Conservation (phyloP, 2,113 vertebrate genomes). For the Hyperopisus bebe region DNA sequence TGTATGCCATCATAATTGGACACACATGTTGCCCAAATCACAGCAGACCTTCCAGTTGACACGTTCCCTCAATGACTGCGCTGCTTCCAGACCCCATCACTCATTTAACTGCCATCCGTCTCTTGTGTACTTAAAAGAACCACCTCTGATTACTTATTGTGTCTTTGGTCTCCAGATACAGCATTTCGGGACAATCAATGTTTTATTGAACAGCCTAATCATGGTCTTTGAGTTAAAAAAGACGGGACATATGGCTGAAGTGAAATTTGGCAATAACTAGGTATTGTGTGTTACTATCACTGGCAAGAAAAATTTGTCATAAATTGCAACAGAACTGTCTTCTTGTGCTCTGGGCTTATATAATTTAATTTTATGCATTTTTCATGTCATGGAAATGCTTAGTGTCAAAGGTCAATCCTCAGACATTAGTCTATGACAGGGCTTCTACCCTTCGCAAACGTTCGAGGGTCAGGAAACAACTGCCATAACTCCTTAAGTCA, state of each 20-base stretch:
- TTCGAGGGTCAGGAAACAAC: conserved; percentile 39
- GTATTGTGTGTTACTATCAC: not conserved
- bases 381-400: not conserved
- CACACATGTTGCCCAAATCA: conserved; percentile 49
- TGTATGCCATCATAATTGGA: conserved; percentile 40
- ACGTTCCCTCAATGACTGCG: conserved; percentile 48
- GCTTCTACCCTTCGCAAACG: not conserved
- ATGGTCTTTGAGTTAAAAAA: not conserved
- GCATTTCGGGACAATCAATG: not conserved
- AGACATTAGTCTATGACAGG: not conserved
- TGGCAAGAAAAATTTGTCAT: not conserved
- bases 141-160: conserved; percentile 34
- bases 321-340: not conserved
- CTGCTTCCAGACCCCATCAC: conserved; percentile 46
- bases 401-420: not conserved
- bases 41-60: conserved; percentile 8
- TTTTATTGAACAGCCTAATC: conserved; percentile 11
- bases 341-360: not conserved
- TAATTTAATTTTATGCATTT: not conserved
- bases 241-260: not conserved
- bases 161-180: not conserved
- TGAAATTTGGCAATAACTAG: not conserved
- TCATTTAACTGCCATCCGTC: conserved; percentile 36
- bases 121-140: conserved; percentile 33
- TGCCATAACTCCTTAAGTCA: conserved; percentile 32